A percentile compares a stretch with the other conserved stretches of the same genome.
Evolutionary conservation across 23 tunicate genomes (phyloP).

Genomic region (Botrylloides violaceus): DNA sequence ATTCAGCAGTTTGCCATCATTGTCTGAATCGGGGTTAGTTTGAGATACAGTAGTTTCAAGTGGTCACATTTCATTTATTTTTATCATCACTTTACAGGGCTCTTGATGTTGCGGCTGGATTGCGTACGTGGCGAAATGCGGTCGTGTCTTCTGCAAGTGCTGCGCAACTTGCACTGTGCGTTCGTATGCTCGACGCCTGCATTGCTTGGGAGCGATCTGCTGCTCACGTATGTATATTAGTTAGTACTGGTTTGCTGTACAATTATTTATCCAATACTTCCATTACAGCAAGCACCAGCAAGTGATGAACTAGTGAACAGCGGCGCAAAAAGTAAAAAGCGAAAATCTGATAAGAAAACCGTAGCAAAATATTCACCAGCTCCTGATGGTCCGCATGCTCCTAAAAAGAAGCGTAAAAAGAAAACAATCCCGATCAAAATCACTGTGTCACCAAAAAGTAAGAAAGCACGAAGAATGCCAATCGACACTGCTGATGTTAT

Average conservation of each 20-base stretch:
- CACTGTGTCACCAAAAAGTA: neutral
- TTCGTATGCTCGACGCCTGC: slow-evolving; percentile 69
- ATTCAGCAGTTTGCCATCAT: slow-evolving; percentile 75
- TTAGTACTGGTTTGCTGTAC: slow-evolving; percentile 51
- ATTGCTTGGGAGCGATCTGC: slow-evolving; percentile 68
- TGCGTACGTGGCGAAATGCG: slow-evolving; percentile 86
- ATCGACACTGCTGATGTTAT: slow-evolving; percentile 33
- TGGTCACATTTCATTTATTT: neutral
- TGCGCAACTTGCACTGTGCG: slow-evolving; percentile 73
- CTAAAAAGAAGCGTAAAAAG: neutral
- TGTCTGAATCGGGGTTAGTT: slow-evolving; percentile 73
- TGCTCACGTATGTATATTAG: slow-evolving; percentile 36
- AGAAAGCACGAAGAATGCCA: slow-evolving; percentile 22
- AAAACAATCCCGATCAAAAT: slow-evolving; percentile 5
- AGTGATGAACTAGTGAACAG: neutral
- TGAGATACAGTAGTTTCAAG: neutral
- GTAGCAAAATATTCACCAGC: neutral
- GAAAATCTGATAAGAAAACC: slow-evolving; percentile 16
- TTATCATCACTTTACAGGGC: slow-evolving; percentile 35
- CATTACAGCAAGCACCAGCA: neutral
- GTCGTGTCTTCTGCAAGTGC: slow-evolving; percentile 77
- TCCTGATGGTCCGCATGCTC: slow-evolving; percentile 3
- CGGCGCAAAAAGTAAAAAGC: slow-evolving; percentile 7
- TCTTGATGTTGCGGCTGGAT: slow-evolving; percentile 78
- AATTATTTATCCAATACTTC: slow-evolving; percentile 11